phyloP scores from a whole-genome alignment of 2,888 invertebrate species.

The Cephus pygmeus region DNA sequence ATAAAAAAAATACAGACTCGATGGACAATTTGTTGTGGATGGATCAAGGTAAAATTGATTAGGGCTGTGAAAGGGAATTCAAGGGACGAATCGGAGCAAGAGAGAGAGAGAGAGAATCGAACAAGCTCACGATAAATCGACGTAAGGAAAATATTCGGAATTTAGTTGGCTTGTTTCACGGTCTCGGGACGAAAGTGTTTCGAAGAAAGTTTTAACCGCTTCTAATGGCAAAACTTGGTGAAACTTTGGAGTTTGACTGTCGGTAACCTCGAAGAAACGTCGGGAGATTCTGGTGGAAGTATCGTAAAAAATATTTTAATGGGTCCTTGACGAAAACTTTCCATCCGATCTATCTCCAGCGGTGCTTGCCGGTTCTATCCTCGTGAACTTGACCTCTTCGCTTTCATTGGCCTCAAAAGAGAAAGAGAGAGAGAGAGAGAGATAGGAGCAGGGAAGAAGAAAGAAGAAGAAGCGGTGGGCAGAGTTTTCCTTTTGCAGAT shows the following conservation, averaged over 20 bases:
- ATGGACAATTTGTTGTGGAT: background rate
- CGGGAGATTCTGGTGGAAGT: slow-evolving; percentile 25
- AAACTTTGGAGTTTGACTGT: slow-evolving; percentile 58
- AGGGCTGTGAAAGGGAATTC: background rate
- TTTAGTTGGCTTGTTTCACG: slow-evolving; percentile 58
- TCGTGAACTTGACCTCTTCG: slow-evolving; percentile 37
- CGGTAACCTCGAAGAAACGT: slow-evolving; percentile 46
- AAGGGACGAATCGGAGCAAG: background rate
- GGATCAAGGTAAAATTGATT: background rate
- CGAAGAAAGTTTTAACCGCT: slow-evolving; percentile 63
- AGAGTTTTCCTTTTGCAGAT: background rate
- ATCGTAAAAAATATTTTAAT: slow-evolving; percentile 29
- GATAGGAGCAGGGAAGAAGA: background rate
- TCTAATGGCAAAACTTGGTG: slow-evolving; percentile 62
- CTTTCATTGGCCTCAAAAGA: background rate
- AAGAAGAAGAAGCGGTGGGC: background rate
- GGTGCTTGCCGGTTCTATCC: slow-evolving; percentile 22
- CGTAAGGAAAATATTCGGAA: slow-evolving; percentile 48
- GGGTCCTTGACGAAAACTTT: slow-evolving; percentile 40
- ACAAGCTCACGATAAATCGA: slow-evolving; percentile 30
- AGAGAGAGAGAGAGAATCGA: slow-evolving; percentile 28
- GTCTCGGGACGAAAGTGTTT: slow-evolving; percentile 62
- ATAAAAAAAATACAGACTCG: background rate
- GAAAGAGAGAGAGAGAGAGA: background rate
- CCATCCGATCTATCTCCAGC: slow-evolving; percentile 35